These are phyloP conservation scores for Halocaridina rubra DNA, from an alignment of 2,888 invertebrate genomes.

Conservation along the genomic window DNA sequence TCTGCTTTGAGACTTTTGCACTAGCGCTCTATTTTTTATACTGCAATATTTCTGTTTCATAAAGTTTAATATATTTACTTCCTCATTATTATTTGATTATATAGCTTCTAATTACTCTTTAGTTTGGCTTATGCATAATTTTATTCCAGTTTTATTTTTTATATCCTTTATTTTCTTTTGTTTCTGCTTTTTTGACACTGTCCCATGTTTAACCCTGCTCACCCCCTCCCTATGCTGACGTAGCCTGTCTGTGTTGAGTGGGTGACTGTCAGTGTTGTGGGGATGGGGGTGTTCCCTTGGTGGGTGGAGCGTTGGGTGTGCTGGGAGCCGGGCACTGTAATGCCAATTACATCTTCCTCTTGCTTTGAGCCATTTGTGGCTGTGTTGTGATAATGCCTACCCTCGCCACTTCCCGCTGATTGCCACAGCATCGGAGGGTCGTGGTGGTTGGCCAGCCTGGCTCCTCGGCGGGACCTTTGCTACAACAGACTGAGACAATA, in stretches of 20 bases:
- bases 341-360: conserved; percentile 48
- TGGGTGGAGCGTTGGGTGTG: conserved; percentile 57
- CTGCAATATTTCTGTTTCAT: not conserved
- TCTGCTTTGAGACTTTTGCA: conserved; percentile 4
- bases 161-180: not conserved
- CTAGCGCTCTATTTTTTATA: not conserved
- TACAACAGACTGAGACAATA: conserved; percentile 62
- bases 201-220: not conserved
- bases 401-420: conserved; percentile 57
- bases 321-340: conserved; percentile 53
- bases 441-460: conserved; percentile 58
- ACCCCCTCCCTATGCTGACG: conserved; percentile 42
- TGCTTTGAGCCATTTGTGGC: conserved; percentile 56
- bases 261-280: conserved; percentile 48
- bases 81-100: not conserved
- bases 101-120: conserved; percentile 8
- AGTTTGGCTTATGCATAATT: not conserved
- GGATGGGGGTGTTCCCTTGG: conserved; percentile 43
- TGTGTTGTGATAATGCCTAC: conserved; percentile 48
- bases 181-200: not conserved
- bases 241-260: conserved; percentile 48
- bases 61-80: not conserved
- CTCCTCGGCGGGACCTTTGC: conserved; percentile 59
- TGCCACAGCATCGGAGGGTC: conserved; percentile 54
- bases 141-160: not conserved